phyloP scores from a whole-genome alignment of 2,888 invertebrate genomes.

The Lepidocyrtoides sp. region DNA sequence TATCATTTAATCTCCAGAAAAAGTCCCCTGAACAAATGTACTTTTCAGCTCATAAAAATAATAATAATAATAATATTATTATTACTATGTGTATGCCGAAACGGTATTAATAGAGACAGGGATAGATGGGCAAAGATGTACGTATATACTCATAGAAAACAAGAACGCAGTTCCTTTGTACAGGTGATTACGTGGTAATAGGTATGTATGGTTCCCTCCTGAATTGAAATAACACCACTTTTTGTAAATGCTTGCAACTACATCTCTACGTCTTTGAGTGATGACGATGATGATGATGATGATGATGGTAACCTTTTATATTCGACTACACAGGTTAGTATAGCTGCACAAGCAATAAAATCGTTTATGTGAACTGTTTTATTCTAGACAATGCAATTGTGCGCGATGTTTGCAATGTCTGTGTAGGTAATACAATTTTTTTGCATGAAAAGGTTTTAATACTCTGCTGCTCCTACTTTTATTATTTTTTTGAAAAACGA shows the following conservation, averaged over 20 bases:
- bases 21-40: slow-evolving; percentile 33
- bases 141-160: neutral
- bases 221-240: too few species aligned
- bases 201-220: neutral
- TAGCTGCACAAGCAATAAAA: neutral
- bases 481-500: too few species aligned
- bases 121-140: neutral
- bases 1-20: slow-evolving; percentile 56
- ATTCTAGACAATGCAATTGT: too few species aligned
- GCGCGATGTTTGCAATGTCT: too few species aligned
- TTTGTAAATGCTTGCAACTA: neutral
- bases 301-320: slow-evolving; percentile 21
- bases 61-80: too few species aligned
- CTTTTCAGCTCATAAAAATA: neutral
- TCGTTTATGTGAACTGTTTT: neutral
- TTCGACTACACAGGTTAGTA: neutral
- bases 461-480: too few species aligned
- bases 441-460: too few species aligned
- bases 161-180: neutral
- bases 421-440: too few species aligned
- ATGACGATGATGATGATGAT: too few species aligned
- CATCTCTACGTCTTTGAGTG: neutral
- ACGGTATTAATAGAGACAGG: neutral
- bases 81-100: too few species aligned
- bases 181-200: neutral